Conservation (phyloP, 2,888 invertebrate genomes). For the Eupsilia transversa region DNA sequence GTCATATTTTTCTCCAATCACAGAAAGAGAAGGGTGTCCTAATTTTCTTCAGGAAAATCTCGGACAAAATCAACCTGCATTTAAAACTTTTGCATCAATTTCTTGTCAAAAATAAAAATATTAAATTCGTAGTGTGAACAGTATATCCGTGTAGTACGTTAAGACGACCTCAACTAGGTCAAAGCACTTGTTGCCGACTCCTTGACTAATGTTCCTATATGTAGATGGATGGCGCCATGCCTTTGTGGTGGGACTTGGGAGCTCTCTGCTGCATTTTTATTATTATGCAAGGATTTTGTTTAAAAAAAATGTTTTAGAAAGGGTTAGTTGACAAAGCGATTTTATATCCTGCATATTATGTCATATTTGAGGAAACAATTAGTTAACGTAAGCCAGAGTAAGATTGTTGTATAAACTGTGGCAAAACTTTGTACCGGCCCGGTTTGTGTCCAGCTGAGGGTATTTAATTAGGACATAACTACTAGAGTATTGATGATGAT, state of each 20-base stretch:
- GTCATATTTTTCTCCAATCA: background rate
- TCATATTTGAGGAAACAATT: background rate
- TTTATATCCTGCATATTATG: background rate
- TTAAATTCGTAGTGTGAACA: conserved; percentile 18
- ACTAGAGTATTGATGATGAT: background rate
- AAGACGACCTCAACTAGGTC: conserved; percentile 56
- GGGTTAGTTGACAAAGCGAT: background rate
- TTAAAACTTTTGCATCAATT: background rate
- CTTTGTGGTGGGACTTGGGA: conserved; percentile 36
- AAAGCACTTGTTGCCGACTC: conserved; percentile 61
- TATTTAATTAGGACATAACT: background rate
- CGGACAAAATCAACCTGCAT: background rate
- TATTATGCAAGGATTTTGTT: background rate
- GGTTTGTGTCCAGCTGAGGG: background rate
- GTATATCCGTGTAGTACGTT: conserved; percentile 32
- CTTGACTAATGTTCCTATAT: conserved; percentile 61
- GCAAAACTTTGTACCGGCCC: background rate
- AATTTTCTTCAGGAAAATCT: background rate
- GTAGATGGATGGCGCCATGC: conserved; percentile 55
- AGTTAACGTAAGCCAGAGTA: background rate
- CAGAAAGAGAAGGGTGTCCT: background rate
- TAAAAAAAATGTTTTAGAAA: background rate
- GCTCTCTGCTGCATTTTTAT: conserved; percentile 22
- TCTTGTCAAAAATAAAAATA: conserved; percentile 12
- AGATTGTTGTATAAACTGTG: background rate